phyloP scores from a whole-genome alignment of 1,140 invertebrate species.

The Drosophila novamexicana region DNA sequence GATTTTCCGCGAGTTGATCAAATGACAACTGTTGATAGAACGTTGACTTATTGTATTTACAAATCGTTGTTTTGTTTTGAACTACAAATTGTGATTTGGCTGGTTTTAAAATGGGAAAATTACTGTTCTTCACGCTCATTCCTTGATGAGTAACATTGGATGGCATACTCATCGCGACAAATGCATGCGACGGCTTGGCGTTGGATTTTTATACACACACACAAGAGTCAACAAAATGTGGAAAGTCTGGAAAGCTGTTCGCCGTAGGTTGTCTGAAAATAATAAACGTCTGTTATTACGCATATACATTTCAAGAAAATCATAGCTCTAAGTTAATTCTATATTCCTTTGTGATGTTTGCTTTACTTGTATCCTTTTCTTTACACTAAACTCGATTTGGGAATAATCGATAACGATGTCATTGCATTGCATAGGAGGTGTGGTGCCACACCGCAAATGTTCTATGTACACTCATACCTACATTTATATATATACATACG shows the following conservation, averaged over 20 bases:
- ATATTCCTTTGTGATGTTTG: neutral
- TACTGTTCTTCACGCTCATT: constrained; percentile 32
- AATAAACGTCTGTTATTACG: neutral
- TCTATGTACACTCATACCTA: neutral
- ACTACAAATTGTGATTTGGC: neutral
- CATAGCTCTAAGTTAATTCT: neutral
- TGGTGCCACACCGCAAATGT: neutral
- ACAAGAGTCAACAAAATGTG: neutral
- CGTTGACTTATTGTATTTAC: neutral
- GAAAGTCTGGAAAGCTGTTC: neutral
- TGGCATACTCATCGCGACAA: constrained; percentile 36
- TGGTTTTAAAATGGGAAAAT: constrained; percentile 13
- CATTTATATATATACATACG: neutral
- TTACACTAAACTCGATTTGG: neutral
- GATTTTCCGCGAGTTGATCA: neutral
- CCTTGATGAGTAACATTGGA: constrained; percentile 31
- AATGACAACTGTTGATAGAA: neutral
- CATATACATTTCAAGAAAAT: neutral
- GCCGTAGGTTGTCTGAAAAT: neutral
- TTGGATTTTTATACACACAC: neutral
- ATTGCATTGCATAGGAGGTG: neutral
- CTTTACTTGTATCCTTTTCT: neutral
- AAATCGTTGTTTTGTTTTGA: constrained; percentile 1
- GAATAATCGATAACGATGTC: constrained; percentile 29
- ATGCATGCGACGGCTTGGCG: constrained; percentile 7